phyloP scores from a whole-genome alignment of 2,797 vertebrate genomes.

The Pseudocheirus occidentalis region DNA sequence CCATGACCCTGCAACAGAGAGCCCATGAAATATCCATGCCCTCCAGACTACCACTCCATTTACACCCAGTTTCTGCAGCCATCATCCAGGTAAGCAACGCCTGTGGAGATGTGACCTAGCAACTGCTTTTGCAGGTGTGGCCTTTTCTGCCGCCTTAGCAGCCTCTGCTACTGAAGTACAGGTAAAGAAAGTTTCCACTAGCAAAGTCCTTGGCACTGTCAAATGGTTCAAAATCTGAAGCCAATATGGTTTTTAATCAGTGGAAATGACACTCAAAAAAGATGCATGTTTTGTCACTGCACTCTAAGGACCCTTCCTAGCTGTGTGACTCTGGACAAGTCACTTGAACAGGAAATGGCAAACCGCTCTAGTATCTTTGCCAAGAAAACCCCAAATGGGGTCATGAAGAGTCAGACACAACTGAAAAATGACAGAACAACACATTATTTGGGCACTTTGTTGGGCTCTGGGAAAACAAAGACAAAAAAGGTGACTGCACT shows the following conservation, averaged over 20 bases:
- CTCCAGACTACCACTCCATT: not conserved
- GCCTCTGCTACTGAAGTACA: not conserved
- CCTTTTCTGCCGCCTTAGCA: not conserved
- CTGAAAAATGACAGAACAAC: not conserved
- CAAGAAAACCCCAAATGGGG: not conserved
- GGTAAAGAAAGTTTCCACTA: not conserved
- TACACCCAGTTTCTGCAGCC: not conserved
- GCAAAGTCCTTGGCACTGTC: not conserved
- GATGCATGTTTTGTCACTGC: not conserved
- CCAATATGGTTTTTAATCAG: not conserved
- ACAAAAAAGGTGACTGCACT: not conserved
- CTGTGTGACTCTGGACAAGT: not conserved
- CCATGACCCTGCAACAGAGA: not conserved
- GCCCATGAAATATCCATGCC: not conserved
- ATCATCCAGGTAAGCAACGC: not conserved
- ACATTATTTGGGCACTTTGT: not conserved
- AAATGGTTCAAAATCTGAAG: not conserved
- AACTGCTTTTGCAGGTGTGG: not conserved
- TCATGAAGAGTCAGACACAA: not conserved
- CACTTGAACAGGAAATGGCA: not conserved
- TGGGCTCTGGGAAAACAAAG: not conserved
- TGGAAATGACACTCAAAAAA: not conserved
- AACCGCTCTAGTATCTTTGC: not conserved
- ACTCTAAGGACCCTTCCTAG: not conserved
- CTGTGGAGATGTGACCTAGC: not conserved